Conservation (phyloP, 2,888 invertebrate genomes). For the Therioaphis trifolii region DNA sequence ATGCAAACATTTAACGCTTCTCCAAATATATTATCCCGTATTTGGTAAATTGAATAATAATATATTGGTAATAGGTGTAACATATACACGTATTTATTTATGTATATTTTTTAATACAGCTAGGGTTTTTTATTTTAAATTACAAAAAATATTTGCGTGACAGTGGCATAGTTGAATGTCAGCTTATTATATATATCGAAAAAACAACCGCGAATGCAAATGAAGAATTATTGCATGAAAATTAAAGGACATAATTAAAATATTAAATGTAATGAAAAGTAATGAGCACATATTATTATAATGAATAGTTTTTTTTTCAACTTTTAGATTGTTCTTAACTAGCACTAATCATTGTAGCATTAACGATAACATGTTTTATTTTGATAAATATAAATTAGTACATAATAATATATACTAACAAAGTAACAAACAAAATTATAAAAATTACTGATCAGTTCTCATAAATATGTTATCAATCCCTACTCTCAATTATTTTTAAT, state of each 20-base stretch:
- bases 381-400: background rate
- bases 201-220: too few relatives aligned
- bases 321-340: constrained; percentile 7
- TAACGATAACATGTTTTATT: constrained; percentile 23
- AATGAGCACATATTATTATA: constrained; percentile 24
- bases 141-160: too few relatives aligned
- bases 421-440: constrained; percentile 6
- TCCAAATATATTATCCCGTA: too few relatives aligned
- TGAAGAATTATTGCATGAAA: background rate
- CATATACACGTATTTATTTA: too few relatives aligned
- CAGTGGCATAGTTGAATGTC: too few relatives aligned
- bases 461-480: constrained; percentile 32
- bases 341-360: background rate
- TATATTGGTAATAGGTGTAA: too few relatives aligned
- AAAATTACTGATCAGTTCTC: constrained; percentile 9
- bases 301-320: constrained; percentile 31
- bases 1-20: too few relatives aligned
- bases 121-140: too few relatives aligned
- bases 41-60: too few relatives aligned
- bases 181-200: too few relatives aligned
- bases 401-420: background rate
- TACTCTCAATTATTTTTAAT: constrained; percentile 25
- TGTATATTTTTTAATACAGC: too few relatives aligned
- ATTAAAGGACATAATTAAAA: constrained; percentile 7
- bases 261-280: constrained; percentile 29